These are phyloP conservation scores for Synanceia verrucosa DNA, from an alignment of 2,797 vertebrate genomes.

Conservation along the genomic window DNA sequence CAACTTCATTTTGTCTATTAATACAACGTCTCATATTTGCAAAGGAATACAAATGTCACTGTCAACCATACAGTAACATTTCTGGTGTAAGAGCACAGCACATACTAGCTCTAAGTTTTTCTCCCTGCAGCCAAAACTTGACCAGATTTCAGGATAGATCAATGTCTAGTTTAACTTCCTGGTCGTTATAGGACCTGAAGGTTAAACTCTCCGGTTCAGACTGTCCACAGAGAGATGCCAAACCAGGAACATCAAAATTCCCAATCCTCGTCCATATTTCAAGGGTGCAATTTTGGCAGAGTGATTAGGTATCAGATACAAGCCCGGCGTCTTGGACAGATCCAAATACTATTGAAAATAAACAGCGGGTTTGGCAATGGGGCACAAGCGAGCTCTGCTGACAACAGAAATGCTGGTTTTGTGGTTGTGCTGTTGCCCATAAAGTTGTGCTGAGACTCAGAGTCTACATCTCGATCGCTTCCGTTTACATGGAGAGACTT, in stretches of 20 bases:
- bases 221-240: slow-evolving; percentile 50
- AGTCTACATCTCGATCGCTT: slow-evolving; percentile 41
- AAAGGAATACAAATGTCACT: background rate
- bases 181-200: slow-evolving; percentile 35
- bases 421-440: slow-evolving; percentile 40
- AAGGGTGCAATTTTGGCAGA: slow-evolving; percentile 33
- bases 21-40: background rate
- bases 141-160: slow-evolving; percentile 44
- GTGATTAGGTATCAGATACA: slow-evolving; percentile 38
- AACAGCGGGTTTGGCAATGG: slow-evolving; percentile 54
- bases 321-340: slow-evolving; percentile 22
- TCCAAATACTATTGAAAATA: slow-evolving; percentile 53
- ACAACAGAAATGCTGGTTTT: slow-evolving; percentile 54
- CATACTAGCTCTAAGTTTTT: background rate
- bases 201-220: slow-evolving; percentile 64
- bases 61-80: background rate
- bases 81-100: slow-evolving; percentile 1
- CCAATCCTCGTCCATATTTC: slow-evolving; percentile 16
- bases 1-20: background rate
- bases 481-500: slow-evolving; percentile 27
- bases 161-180: slow-evolving; percentile 20
- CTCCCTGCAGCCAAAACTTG: slow-evolving; percentile 14
- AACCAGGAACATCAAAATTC: slow-evolving; percentile 29
- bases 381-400: slow-evolving; percentile 47
- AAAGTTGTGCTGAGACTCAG: slow-evolving; percentile 27